These are phyloP conservation scores for Alligator sinensis DNA, from an alignment of 2,113 vertebrate species.

Conservation along the genomic window DNA sequence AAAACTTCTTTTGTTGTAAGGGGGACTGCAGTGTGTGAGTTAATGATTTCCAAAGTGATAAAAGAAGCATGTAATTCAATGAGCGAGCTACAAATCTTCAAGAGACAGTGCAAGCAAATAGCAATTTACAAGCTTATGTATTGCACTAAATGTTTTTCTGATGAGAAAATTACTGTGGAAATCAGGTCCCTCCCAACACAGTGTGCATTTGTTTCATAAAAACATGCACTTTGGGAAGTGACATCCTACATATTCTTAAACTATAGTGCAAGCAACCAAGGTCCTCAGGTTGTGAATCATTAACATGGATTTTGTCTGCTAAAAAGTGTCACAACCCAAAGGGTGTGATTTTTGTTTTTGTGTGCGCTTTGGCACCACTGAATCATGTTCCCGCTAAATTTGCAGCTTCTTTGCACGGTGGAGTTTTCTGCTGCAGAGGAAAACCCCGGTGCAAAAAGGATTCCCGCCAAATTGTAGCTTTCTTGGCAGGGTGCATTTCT, in stretches of 20 bases:
- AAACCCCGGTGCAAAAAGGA: too few species aligned
- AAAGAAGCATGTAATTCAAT: conserved; percentile 59
- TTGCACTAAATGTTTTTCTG: conserved; percentile 41
- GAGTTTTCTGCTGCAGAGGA: too few species aligned
- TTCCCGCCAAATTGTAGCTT: too few species aligned
- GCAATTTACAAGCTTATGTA: conserved; percentile 68
- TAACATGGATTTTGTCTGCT: conserved; percentile 43
- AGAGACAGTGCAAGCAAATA: conserved; percentile 63
- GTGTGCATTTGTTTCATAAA: conserved; percentile 5
- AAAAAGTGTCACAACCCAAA: too few species aligned
- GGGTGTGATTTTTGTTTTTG: too few species aligned
- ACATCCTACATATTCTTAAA: background rate
- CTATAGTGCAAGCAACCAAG: background rate
- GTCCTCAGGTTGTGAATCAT: conserved; percentile 50
- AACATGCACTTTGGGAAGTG: background rate
- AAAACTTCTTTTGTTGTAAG: conserved; percentile 59
- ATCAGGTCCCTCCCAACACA: conserved; percentile 4
- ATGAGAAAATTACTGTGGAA: conserved; percentile 36
- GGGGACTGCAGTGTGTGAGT: conserved; percentile 49
- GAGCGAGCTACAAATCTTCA: conserved; percentile 56
- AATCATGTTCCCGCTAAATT: too few species aligned
- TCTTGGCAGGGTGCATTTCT: too few species aligned
- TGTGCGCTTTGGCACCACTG: too few species aligned
- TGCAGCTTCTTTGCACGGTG: too few species aligned
- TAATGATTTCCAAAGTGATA: conserved; percentile 78